A percentile compares a stretch with the other conserved stretches of the same genome.
Conservation (phyloP, 2,797 vertebrate species). For the Enteromius fasciolatus region DNA sequence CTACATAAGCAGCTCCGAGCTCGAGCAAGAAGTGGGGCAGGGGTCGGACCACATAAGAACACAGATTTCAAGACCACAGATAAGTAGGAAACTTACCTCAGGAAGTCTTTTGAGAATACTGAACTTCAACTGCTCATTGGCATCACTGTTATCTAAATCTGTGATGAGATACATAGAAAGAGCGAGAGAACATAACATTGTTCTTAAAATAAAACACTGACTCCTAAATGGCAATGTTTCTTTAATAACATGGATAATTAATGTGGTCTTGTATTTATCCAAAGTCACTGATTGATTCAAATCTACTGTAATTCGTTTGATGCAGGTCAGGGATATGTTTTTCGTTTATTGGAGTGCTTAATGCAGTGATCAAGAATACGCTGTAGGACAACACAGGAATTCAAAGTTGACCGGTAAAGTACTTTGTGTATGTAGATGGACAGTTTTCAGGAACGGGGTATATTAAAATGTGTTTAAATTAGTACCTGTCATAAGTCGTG, state of each 20-base stretch:
- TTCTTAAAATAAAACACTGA: constrained; percentile 13
- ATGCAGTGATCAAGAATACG: background rate
- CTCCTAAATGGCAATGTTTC: background rate
- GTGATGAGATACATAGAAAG: background rate
- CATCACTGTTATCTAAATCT: constrained; percentile 83
- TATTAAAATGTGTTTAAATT: constrained; percentile 8
- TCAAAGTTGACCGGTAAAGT: background rate
- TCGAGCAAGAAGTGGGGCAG: background rate
- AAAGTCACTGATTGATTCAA: background rate
- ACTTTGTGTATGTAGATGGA: background rate
- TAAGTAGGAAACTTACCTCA: constrained; percentile 75
- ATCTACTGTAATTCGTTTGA: background rate
- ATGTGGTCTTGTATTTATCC: background rate
- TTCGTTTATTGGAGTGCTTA: background rate
- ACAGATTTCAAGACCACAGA: background rate
- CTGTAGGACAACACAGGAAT: background rate
- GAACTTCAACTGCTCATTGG: constrained; percentile 89
- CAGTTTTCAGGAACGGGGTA: background rate
- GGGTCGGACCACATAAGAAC: background rate
- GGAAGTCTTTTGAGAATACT: constrained; percentile 88
- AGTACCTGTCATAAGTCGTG: constrained; percentile 80
- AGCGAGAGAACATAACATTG: background rate
- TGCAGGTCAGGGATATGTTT: background rate
- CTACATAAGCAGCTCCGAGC: background rate
- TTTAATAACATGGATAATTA: background rate